phyloP scores from a whole-genome alignment of 2,888 invertebrate species.

The Trichopria drosophilae region DNA sequence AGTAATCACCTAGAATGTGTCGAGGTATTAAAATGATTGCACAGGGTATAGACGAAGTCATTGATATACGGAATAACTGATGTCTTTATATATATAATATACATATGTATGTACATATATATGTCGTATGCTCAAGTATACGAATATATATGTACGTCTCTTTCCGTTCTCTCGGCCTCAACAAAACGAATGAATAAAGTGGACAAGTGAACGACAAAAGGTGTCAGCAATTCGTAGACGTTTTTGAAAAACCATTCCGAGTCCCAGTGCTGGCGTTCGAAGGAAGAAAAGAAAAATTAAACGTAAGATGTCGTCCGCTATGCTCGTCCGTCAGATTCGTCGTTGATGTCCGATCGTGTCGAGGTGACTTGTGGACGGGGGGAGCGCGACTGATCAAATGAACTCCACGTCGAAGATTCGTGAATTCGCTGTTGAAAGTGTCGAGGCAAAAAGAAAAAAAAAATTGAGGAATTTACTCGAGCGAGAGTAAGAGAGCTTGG shows the following conservation, averaged over 20 bases:
- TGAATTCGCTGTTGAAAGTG: too few species aligned
- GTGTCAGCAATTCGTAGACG: slow-evolving; percentile 50
- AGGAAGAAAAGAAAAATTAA: slow-evolving; percentile 21
- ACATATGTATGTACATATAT: slow-evolving; percentile 32
- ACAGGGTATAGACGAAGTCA: slow-evolving; percentile 59
- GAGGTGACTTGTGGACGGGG: too few species aligned
- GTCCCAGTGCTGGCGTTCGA: slow-evolving; percentile 31
- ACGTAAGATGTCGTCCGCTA: slow-evolving; percentile 20
- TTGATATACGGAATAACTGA: slow-evolving; percentile 55
- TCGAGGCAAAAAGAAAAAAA: slow-evolving; percentile 11
- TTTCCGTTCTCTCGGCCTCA: slow-evolving; percentile 57
- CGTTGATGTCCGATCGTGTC: too few species aligned
- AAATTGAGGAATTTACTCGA: slow-evolving; percentile 20
- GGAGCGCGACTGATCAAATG: too few species aligned
- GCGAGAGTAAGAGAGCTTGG: slow-evolving; percentile 50
- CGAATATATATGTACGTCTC: slow-evolving; percentile 44
- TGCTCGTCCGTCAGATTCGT: too few species aligned
- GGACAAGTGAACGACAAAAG: slow-evolving; percentile 41
- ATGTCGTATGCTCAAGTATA: slow-evolving; percentile 38
- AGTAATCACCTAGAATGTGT: slow-evolving; percentile 55
- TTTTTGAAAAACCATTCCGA: slow-evolving; percentile 51
- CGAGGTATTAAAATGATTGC: slow-evolving; percentile 53
- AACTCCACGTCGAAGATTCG: too few species aligned
- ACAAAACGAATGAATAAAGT: slow-evolving; percentile 37
- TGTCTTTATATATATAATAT: slow-evolving; percentile 54